Percentiles rank a stretch among this genome's conserved stretches.
Evolutionary conservation across 1,140 invertebrate species (phyloP).

Genomic region (Melanaphis sacchari): DNA sequence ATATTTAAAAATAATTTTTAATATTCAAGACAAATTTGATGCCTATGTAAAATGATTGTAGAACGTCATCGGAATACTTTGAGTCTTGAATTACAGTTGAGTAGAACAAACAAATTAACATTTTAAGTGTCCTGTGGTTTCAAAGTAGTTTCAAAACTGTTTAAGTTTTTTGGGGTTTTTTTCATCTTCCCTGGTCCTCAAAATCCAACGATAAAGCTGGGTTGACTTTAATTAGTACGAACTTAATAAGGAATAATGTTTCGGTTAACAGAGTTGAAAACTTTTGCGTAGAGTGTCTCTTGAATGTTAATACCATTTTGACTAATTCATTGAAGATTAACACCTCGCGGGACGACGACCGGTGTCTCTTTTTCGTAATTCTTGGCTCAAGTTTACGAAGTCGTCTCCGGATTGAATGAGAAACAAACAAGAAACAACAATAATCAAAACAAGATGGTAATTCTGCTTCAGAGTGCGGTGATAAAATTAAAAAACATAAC

Average conservation of each 20-base stretch:
- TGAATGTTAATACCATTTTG: slow-evolving; percentile 57
- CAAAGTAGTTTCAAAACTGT: slow-evolving; percentile 52
- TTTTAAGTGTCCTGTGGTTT: slow-evolving; percentile 49
- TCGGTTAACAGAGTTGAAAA: slow-evolving; percentile 54
- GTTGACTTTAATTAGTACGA: slow-evolving; percentile 55
- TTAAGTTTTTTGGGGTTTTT: slow-evolving; percentile 46
- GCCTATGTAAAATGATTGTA: background rate
- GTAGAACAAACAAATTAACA: slow-evolving; percentile 44
- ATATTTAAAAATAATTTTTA: too few relatives aligned
- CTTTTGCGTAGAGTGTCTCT: slow-evolving; percentile 46
- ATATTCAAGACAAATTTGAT: background rate
- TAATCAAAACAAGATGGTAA: slow-evolving; percentile 38
- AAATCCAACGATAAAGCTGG: slow-evolving; percentile 49
- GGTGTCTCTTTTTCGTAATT: slow-evolving; percentile 51
- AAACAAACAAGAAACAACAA: slow-evolving; percentile 55
- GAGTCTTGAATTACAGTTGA: slow-evolving; percentile 36
- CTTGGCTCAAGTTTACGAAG: slow-evolving; percentile 22
- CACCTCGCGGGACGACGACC: slow-evolving; percentile 53
- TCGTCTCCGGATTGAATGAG: slow-evolving; percentile 14
- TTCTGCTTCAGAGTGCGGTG: background rate
- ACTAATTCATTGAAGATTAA: slow-evolving; percentile 58
- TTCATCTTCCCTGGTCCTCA: background rate
- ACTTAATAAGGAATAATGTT: slow-evolving; percentile 57
- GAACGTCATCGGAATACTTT: background rate
- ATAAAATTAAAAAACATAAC: slow-evolving; percentile 54